phyloP scores from a whole-genome alignment of 1,140 invertebrate species.

The Drosophila repletoides region DNA sequence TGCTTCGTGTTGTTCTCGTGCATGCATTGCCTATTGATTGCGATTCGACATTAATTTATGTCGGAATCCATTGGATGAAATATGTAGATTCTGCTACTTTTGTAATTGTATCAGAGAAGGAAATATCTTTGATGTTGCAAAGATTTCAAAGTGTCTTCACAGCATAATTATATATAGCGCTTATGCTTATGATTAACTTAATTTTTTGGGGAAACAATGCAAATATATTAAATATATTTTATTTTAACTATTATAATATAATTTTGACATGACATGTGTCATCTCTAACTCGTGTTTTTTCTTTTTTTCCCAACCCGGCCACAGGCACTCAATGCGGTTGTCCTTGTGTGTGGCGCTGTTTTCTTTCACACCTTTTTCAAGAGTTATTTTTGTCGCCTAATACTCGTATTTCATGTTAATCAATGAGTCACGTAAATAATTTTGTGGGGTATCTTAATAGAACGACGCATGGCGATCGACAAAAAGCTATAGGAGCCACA shows the following conservation, averaged over 20 bases:
- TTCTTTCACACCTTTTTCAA: slow-evolving; percentile 17
- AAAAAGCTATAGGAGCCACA: slow-evolving; percentile 2
- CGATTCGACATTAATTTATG: slow-evolving; percentile 56
- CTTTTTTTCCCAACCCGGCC: not conserved
- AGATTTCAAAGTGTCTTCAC: not conserved
- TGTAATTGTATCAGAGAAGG: too few relatives aligned
- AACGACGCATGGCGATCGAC: not conserved
- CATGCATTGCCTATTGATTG: slow-evolving; percentile 52
- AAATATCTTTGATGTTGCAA: not conserved
- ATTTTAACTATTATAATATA: too few relatives aligned
- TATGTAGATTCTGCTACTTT: not conserved
- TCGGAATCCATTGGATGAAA: not conserved
- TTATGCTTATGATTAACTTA: too few relatives aligned
- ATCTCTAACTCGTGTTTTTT: too few relatives aligned
- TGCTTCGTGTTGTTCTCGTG: slow-evolving; percentile 37
- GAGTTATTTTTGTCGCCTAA: slow-evolving; percentile 25
- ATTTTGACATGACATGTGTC: too few relatives aligned
- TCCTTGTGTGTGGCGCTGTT: not conserved
- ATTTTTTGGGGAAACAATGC: too few relatives aligned
- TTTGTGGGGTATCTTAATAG: not conserved
- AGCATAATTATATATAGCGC: too few relatives aligned
- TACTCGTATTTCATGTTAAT: slow-evolving; percentile 54
- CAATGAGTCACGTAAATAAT: slow-evolving; percentile 34
- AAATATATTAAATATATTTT: too few relatives aligned
- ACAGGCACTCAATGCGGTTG: not conserved